These are phyloP conservation scores for Epinephelus lanceolatus DNA, from an alignment of 2,113 vertebrate species.

Conservation along the genomic window DNA sequence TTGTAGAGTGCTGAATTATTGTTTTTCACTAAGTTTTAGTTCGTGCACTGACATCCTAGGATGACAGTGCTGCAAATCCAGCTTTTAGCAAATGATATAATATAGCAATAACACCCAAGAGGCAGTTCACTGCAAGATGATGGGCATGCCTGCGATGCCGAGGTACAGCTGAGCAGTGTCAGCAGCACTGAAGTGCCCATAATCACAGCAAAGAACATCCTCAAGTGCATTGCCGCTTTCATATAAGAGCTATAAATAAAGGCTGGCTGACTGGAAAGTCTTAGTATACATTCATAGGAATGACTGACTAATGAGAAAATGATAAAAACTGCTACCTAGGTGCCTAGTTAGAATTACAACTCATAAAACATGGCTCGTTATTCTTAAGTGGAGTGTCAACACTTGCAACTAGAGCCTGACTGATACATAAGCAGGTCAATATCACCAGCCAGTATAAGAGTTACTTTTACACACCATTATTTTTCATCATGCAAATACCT, in stretches of 20 bases:
- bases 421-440: neutral
- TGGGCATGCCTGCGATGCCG: slow-evolving; percentile 10
- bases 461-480: neutral
- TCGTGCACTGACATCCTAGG: slow-evolving; percentile 37
- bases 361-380: neutral
- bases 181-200: slow-evolving; percentile 41
- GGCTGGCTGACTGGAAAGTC: slow-evolving; percentile 1
- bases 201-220: slow-evolving; percentile 38
- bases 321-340: no score
- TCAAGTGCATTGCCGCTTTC: slow-evolving; percentile 25
- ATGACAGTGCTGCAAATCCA: slow-evolving; percentile 22
- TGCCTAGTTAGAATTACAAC: neutral
- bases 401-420: neutral
- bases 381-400: neutral
- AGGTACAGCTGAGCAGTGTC: slow-evolving; percentile 49
- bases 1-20: slow-evolving; percentile 23
- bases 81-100: slow-evolving; percentile 47
- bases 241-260: slow-evolving; percentile 26
- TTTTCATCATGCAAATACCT: neutral
- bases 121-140: slow-evolving; percentile 33
- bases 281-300: neutral
- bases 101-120: slow-evolving; percentile 26
- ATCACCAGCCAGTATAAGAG: neutral
- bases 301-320: slow-evolving; percentile 12
- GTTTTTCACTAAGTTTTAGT: slow-evolving; percentile 31